Evolutionary conservation across 2,888 invertebrate genomes (phyloP), one percentile per base, ranked within the genome.

Genomic region (Noctua comes): DNA sequence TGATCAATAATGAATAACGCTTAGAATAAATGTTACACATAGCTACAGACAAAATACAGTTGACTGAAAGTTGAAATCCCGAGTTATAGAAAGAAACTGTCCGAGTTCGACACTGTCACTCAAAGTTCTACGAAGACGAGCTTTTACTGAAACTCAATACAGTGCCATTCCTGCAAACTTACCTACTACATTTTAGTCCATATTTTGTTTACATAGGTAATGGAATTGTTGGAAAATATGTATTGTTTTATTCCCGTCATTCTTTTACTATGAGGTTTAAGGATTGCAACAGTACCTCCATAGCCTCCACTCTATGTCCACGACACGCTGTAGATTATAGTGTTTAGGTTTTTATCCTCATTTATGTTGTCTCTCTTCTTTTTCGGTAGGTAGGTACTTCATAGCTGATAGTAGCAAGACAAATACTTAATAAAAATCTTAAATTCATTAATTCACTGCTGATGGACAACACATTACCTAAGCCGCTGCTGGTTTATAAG

Each of bases 1-100:
- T 54, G 40, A 79, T 66, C 10, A 51, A 48, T 57, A 83, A 40
- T 54, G 57, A 66, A 62, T 46, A 69, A 69, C 3, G 16, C 24
- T 59, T 31, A 27, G 8, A 48, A 80, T n/a, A 57, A 65, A 46
- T 80, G 43, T 51, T 27, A 24, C 51, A 51, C 11, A 18, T 13
- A 18, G 6, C 24, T 77, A 54, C 66, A 54, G 16, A 57, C 36
- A 66, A 31, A 11, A 31, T 7, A 48, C 8, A 43, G 43, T 21
- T 16, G 10, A 43, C 11, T 57, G 5, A 48, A 59, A 59, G 3
- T 73, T 27, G 1, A 16, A 40, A 40, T n/a, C 40, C 46, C 2
- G 21, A 48, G 71, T 73, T 40, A 18, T 18, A 24, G 6, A 27
- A 31, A 70, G 6, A 70, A 10, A 10, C 21, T 48, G 13, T 66